These are phyloP conservation scores for Cantharis rufa DNA, from an alignment of 2,888 invertebrate species.

Conservation along the genomic window DNA sequence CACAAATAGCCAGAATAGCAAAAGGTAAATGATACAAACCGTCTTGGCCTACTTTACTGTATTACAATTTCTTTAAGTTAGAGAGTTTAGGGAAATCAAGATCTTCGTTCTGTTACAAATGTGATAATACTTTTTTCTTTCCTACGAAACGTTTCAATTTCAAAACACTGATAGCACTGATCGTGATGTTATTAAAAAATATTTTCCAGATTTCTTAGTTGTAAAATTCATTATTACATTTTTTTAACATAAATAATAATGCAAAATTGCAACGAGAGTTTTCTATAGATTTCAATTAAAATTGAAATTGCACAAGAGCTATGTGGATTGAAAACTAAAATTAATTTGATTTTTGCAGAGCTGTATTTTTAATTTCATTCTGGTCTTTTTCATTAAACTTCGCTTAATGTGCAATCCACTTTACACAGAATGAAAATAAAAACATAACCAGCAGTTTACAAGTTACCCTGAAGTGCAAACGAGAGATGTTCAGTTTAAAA, in stretches of 20 bases:
- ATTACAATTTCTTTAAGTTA: slow-evolving; percentile 23
- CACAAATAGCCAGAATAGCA: slow-evolving; percentile 9
- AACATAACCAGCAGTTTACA: not conserved
- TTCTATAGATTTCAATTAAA: not conserved
- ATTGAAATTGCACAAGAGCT: not conserved
- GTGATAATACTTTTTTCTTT: slow-evolving; percentile 19
- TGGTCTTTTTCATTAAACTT: not conserved
- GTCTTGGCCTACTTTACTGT: slow-evolving; percentile 27
- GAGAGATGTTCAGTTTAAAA: not conserved
- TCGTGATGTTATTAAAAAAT: not conserved
- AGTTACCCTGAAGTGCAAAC: not conserved
- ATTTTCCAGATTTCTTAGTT: not conserved
- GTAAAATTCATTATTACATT: not conserved
- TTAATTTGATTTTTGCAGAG: not conserved
- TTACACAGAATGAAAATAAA: not conserved
- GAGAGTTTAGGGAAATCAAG: slow-evolving; percentile 26
- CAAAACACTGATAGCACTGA: not conserved
- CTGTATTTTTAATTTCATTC: not conserved
- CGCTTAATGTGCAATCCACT: not conserved
- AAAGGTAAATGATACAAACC: slow-evolving; percentile 22
- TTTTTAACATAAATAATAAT: not conserved
- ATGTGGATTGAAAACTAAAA: not conserved
- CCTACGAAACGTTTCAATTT: slow-evolving; percentile 7
- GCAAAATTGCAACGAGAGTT: not conserved
- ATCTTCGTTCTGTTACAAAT: slow-evolving; percentile 22